Evolutionary conservation across 2,888 invertebrate genomes (phyloP).

Genomic region (Rotaria macrura): DNA sequence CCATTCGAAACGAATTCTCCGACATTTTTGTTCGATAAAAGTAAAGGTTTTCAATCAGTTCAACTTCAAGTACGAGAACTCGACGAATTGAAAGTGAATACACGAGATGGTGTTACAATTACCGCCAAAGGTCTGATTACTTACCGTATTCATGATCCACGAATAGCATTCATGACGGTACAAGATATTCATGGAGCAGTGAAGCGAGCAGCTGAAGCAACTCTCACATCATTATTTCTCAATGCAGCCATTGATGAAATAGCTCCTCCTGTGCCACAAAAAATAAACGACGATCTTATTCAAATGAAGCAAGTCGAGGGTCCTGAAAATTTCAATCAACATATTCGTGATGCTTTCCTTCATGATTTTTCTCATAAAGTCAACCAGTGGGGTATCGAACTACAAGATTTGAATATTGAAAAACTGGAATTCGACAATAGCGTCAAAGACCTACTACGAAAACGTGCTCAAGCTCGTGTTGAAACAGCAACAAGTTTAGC

Average conservation of each 20-base stretch:
- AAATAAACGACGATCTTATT: too few species aligned
- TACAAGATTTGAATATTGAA: not conserved
- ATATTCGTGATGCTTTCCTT: not conserved
- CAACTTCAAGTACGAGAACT: not conserved
- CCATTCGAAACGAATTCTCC: not conserved
- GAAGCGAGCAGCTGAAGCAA: constrained; percentile 6
- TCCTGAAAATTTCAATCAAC: not conserved
- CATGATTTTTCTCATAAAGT: not conserved
- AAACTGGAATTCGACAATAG: not conserved
- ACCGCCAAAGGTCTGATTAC: not conserved
- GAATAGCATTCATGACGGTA: not conserved
- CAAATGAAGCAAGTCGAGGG: not conserved
- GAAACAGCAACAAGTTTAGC: not conserved
- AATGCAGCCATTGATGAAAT: not conserved
- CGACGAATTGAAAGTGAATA: not conserved
- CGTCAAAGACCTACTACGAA: not conserved
- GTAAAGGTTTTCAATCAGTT: not conserved
- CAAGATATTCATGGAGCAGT: constrained; percentile 18
- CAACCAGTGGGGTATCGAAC: not conserved
- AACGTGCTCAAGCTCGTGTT: not conserved
- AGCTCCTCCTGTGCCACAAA: not conserved
- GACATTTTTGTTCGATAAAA: not conserved
- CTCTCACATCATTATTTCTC: not conserved
- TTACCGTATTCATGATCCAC: not conserved
- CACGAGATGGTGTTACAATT: not conserved